Percentiles rank a stretch among this genome's conserved stretches.
Evolutionary conservation across 2,888 invertebrate species (phyloP).

Genomic region (Xiphydria camelus): DNA sequence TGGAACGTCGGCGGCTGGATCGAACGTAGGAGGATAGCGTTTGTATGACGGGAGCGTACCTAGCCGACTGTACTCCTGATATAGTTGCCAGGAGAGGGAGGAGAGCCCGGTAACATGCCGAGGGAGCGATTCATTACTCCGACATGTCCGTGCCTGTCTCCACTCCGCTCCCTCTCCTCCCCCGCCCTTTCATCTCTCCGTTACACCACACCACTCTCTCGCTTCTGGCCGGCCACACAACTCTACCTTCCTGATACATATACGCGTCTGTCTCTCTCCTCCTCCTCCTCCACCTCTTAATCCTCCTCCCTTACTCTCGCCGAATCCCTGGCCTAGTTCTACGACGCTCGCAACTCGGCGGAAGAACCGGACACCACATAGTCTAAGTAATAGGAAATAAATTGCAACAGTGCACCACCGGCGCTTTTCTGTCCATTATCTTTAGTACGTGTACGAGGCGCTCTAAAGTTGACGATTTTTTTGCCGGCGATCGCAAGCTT

Average conservation of each 20-base stretch:
- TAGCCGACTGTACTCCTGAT: slow-evolving; percentile 18
- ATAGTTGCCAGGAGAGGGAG: slow-evolving; percentile 18
- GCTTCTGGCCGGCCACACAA: not conserved
- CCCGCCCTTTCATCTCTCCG: slow-evolving; percentile 1
- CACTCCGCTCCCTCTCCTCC: slow-evolving; percentile 19
- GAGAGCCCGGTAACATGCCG: slow-evolving; percentile 38
- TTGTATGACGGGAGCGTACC: slow-evolving; percentile 24
- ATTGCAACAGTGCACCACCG: slow-evolving; percentile 10
- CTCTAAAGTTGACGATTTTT: too few species aligned
- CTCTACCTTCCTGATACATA: not conserved
- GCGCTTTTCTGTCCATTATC: too few species aligned
- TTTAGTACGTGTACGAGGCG: too few species aligned
- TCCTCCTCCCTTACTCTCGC: not conserved
- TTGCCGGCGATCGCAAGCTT: too few species aligned
- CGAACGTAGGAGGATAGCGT: slow-evolving; percentile 25
- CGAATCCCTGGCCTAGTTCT: not conserved
- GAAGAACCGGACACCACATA: slow-evolving; percentile 3
- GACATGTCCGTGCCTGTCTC: slow-evolving; percentile 39
- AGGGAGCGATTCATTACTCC: slow-evolving; percentile 45
- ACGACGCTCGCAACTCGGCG: slow-evolving; percentile 1
- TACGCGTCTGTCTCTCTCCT: not conserved
- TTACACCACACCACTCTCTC: not conserved
- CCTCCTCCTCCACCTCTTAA: not conserved
- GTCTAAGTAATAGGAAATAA: slow-evolving; percentile 20
- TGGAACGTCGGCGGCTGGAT: slow-evolving; percentile 24